Conservation (phyloP, 1,140 invertebrate genomes). For the Platyscapa corneri region DNA sequence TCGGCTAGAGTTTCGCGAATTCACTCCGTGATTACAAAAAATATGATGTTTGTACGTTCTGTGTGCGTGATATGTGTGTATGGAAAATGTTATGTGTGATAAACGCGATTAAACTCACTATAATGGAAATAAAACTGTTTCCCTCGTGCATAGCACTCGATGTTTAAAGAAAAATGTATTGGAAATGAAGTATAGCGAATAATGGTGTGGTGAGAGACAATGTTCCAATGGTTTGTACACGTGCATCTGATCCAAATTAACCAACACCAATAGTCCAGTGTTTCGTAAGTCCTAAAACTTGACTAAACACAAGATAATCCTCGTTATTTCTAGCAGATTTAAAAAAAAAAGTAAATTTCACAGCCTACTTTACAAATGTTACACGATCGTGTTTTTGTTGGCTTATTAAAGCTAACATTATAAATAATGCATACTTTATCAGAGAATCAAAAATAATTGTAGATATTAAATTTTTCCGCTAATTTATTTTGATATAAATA, state of each 20-base stretch:
- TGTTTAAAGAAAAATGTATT: conserved; percentile 40
- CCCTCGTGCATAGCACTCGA: conserved; percentile 30
- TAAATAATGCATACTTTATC: too few relatives aligned
- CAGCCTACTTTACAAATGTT: too few relatives aligned
- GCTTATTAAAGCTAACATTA: too few relatives aligned
- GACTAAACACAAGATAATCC: too few relatives aligned
- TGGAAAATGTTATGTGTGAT: conserved; percentile 15
- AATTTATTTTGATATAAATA: too few relatives aligned
- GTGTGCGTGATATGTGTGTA: conserved; percentile 1
- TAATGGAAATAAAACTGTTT: conserved; percentile 36
- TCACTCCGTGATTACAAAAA: background rate
- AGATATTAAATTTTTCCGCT: too few relatives aligned
- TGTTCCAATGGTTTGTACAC: background rate
- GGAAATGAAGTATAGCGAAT: conserved; percentile 30
- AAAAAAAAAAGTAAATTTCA: too few relatives aligned
- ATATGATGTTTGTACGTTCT: conserved; percentile 6
- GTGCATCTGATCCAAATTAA: background rate
- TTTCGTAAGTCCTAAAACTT: too few relatives aligned
- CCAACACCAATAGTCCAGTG: too few relatives aligned
- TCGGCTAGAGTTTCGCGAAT: background rate
- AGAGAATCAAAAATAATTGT: too few relatives aligned
- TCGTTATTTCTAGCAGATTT: too few relatives aligned
- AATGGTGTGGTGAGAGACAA: conserved; percentile 38
- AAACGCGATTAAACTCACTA: background rate
- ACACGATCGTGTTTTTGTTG: too few relatives aligned